A percentile compares a stretch with the other conserved stretches of the same genome.
phyloP scores from a whole-genome alignment of 2,797 vertebrate species.

The Myotis pilosus region DNA sequence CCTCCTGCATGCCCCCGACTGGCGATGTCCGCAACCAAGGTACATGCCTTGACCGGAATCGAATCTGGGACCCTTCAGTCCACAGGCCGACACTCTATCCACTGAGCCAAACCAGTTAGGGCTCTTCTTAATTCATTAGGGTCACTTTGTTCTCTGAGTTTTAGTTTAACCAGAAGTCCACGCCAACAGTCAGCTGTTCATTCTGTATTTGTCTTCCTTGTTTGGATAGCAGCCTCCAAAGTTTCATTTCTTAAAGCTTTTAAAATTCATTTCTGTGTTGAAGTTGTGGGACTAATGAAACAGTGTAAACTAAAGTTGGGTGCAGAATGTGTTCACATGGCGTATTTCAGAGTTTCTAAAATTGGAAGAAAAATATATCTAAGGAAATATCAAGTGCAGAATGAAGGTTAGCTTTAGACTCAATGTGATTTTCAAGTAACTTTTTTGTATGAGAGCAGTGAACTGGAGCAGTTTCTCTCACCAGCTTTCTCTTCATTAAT shows the following conservation, averaged over 20 bases:
- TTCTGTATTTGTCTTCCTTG: conserved; percentile 13
- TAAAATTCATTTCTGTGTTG: background rate
- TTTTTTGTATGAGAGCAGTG: background rate
- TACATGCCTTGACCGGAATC: too few relatives aligned
- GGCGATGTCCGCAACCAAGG: too few relatives aligned
- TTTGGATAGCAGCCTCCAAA: background rate
- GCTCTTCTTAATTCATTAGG: background rate
- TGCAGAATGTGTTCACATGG: background rate
- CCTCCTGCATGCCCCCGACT: too few relatives aligned
- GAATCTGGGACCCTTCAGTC: too few relatives aligned
- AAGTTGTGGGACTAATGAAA: conserved; percentile 25
- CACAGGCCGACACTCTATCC: too few relatives aligned
- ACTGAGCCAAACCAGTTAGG: too few relatives aligned
- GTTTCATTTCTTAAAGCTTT: conserved; percentile 3
- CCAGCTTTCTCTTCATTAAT: conserved; percentile 34
- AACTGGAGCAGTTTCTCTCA: background rate
- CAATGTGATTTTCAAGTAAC: conserved; percentile 39
- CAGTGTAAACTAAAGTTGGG: background rate
- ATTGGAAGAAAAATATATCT: background rate
- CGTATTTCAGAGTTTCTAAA: conserved; percentile 19
- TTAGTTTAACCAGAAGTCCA: background rate
- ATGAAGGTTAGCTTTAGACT: conserved; percentile 33
- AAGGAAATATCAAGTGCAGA: conserved; percentile 11
- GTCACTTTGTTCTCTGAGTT: conserved; percentile 35
- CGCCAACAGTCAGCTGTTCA: background rate